phyloP scores from a whole-genome alignment of 2,888 invertebrate genomes.

The Chaetogeoica ovagalla region DNA sequence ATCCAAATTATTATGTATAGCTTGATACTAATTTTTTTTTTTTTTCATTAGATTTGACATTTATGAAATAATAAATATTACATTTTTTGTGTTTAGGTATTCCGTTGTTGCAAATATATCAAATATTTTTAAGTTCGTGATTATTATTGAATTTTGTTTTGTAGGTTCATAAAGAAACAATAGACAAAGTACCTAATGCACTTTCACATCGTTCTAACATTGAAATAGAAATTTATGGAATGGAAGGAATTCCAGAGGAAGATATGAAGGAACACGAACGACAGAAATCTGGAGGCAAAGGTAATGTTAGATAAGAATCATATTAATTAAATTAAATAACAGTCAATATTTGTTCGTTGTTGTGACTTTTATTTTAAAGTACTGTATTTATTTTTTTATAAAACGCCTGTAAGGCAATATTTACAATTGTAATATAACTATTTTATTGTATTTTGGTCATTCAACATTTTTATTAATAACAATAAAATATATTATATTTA shows the following conservation, averaged over 20 bases:
- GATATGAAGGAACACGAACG: constrained; percentile 93
- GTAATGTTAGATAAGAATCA: constrained; percentile 6
- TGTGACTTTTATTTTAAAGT: background rate
- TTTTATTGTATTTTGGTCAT: background rate
- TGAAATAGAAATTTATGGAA: constrained; percentile 99
- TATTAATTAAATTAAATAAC: background rate
- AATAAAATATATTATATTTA: background rate
- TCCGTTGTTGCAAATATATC: background rate
- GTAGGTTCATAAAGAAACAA: constrained; percentile 98
- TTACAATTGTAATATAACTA: no score
- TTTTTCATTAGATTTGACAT: no score
- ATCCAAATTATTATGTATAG: no score
- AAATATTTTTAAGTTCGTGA: background rate
- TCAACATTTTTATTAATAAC: background rate
- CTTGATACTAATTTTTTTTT: background rate
- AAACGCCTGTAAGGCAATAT: no score
- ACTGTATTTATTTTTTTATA: background rate
- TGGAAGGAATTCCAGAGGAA: constrained; percentile 98
- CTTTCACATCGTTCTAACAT: constrained; percentile 96
- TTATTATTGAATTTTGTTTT: constrained; percentile 55
- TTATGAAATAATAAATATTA: no score
- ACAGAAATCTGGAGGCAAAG: constrained; percentile 65
- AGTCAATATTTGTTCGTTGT: constrained; percentile 5
- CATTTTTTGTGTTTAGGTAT: background rate
- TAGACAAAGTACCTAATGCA: constrained; percentile 99